Base-by-base conservation (phyloP, 2,888 invertebrate genomes). In the Cephus sareptanus region DNA sequence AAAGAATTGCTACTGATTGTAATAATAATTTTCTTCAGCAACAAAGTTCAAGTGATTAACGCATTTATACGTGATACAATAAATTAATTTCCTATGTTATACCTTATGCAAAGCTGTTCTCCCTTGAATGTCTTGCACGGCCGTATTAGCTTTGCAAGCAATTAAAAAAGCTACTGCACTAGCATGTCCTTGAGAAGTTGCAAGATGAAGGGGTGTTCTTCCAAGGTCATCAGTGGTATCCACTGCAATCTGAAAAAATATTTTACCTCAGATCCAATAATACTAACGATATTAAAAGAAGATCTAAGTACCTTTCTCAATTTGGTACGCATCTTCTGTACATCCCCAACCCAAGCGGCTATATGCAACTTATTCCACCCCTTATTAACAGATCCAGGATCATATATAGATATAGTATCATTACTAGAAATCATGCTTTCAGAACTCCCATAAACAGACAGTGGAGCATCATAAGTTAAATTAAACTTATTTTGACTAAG, bases 61-160 rank as follows among this genome's bases (percentile, higher is more conserved):
- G 56, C 6, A 56, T 23, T 15, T 15, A 9, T 9, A 56, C 9
- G 56, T 2, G 23, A 9, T 56, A 56, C 1, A 6, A 9, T 23
- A 56, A 56, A 56, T 23, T 56, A 56, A 56, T 23, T 23, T 23
- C 0, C 9, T 23, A 56, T 15, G 1, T 13, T 34, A 11, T 74
- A 74, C 74, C 74, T 74, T 74, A 11, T 74, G 74, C 35, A 74
- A 74, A 34, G 74, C 34, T 74, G 74, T 74, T 74, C 23, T 74
- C 11, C 74, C 74, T 33, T 37, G n/a, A 74, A 33, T 11, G 23
- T 74, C 74, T 35, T 35, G 35, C 6, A 74, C 30, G 11, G 74
- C 0, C 34, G n/a, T 34, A 35, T 74, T 34, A 33, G 74, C 74
- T n/a, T 37, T 74, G 74, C 30, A 35, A 30, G 74, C 34, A 15